phyloP scores from a whole-genome alignment of 1,140 invertebrate genomes.

The Pararge aegeria region DNA sequence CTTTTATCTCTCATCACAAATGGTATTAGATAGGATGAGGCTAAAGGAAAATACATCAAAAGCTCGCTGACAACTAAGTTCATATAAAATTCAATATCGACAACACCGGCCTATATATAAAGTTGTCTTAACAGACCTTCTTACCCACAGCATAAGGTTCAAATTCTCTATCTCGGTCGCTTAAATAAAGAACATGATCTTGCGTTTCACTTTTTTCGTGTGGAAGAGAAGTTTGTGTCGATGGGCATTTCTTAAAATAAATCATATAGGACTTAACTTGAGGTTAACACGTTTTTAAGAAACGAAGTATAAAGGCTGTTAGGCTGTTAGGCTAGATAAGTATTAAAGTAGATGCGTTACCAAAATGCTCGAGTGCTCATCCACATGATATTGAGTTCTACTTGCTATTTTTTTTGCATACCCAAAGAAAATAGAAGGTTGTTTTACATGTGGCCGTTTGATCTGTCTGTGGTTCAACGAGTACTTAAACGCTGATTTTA shows the following conservation, averaged over 20 bases:
- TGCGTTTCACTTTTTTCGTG: slow-evolving; percentile 6
- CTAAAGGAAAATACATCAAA: slow-evolving; percentile 26
- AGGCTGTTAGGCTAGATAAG: slow-evolving; percentile 8
- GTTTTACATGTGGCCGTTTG: too few species aligned
- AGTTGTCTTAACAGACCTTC: slow-evolving; percentile 11
- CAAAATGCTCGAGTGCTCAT: too few species aligned
- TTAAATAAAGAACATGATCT: slow-evolving; percentile 3
- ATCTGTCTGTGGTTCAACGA: too few species aligned
- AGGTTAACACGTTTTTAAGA: slow-evolving; percentile 38
- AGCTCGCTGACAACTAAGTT: slow-evolving; percentile 31
- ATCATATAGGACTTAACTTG: slow-evolving; percentile 32
- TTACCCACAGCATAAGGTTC: slow-evolving; percentile 10
- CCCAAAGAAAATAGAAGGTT: too few species aligned
- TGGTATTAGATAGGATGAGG: slow-evolving; percentile 15
- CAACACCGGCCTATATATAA: slow-evolving; percentile 21
- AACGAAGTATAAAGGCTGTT: slow-evolving; percentile 26
- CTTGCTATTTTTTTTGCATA: too few species aligned
- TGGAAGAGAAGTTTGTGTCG: slow-evolving; percentile 7
- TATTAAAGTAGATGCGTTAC: too few species aligned
- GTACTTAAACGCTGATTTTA: too few species aligned
- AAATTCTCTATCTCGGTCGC: slow-evolving; percentile 17
- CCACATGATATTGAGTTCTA: too few species aligned
- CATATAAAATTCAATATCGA: slow-evolving; percentile 34
- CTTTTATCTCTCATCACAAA: slow-evolving; percentile 20
- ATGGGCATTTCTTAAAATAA: slow-evolving; percentile 30